Evolutionary conservation across 2,888 invertebrate species (phyloP).

Genomic region (Thecocarcelia acutangulata): DNA sequence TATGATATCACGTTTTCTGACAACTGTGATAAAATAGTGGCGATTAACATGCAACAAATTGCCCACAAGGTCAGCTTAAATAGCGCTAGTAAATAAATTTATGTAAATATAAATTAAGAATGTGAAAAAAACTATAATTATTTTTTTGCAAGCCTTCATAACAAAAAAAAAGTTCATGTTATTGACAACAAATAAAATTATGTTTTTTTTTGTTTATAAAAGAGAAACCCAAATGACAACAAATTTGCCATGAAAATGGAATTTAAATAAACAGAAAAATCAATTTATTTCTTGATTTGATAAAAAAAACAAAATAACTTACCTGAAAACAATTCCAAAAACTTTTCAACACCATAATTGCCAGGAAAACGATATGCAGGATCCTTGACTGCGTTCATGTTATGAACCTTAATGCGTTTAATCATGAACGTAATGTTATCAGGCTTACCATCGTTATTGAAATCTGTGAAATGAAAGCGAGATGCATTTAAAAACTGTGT

Average conservation of each 20-base stretch:
- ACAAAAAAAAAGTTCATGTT: too few species aligned
- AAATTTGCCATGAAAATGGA: conserved; percentile 2
- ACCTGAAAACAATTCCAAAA: conserved; percentile 98
- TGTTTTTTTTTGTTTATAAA: too few species aligned
- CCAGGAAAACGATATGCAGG: conserved; percentile 94
- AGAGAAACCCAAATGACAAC: too few species aligned
- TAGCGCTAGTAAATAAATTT: too few species aligned
- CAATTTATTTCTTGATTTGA: not conserved
- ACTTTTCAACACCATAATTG: conserved; percentile 99
- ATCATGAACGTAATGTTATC: conserved; percentile 98
- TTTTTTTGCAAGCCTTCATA: too few species aligned
- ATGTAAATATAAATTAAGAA: not conserved
- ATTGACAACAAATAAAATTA: too few species aligned
- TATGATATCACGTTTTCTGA: too few species aligned
- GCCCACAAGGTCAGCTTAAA: too few species aligned
- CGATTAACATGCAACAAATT: too few species aligned
- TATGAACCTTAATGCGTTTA: conserved; percentile 96
- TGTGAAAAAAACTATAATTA: too few species aligned
- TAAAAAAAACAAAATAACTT: conserved; percentile 75
- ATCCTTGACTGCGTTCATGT: conserved; percentile 91
- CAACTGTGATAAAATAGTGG: too few species aligned
- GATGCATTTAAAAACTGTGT: not conserved
- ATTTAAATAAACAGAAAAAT: not conserved
- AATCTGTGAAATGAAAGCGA: conserved; percentile 85
- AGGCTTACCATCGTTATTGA: conserved; percentile 94